Evolutionary conservation across 2,113 vertebrate species (phyloP).

Genomic region (Poeciliopsis retropinna): DNA sequence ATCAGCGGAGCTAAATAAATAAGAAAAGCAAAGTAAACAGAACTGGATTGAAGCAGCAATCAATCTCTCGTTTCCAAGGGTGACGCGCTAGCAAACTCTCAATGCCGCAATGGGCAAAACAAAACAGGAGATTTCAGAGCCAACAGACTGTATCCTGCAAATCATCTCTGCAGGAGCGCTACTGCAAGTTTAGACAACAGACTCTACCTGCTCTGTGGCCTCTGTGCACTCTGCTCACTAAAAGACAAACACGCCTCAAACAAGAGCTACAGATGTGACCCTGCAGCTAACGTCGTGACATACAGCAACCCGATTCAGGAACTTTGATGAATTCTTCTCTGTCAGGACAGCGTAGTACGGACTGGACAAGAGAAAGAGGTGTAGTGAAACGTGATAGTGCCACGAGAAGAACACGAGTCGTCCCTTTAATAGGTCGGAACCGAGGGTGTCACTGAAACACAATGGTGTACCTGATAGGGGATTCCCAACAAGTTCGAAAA

Average conservation of each 20-base stretch:
- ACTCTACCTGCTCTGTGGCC: neutral
- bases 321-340: constrained; percentile 33
- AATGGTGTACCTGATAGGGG: constrained; percentile 15
- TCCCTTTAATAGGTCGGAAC: constrained; percentile 33
- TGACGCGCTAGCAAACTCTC: constrained; percentile 23
- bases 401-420: constrained; percentile 4
- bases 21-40: constrained; percentile 1
- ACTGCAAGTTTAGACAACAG: neutral
- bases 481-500: neutral
- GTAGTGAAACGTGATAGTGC: constrained; percentile 63
- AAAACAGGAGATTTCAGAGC: constrained; percentile 28
- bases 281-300: constrained; percentile 43
- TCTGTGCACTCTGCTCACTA: constrained; percentile 33
- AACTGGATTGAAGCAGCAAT: constrained; percentile 14
- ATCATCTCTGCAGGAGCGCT: constrained; percentile 22
- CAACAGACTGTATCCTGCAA: constrained; percentile 11
- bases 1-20: constrained; percentile 26
- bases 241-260: constrained; percentile 15
- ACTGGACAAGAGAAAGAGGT: constrained; percentile 17
- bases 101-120: constrained; percentile 15
- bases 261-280: constrained; percentile 55
- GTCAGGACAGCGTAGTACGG: constrained; percentile 26
- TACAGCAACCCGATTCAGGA: constrained; percentile 34
- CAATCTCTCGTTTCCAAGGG: constrained; percentile 42
- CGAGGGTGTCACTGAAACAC: constrained; percentile 41